Evolutionary conservation across 1,140 invertebrate species (phyloP).

Genomic region (Zophobas morio): DNA sequence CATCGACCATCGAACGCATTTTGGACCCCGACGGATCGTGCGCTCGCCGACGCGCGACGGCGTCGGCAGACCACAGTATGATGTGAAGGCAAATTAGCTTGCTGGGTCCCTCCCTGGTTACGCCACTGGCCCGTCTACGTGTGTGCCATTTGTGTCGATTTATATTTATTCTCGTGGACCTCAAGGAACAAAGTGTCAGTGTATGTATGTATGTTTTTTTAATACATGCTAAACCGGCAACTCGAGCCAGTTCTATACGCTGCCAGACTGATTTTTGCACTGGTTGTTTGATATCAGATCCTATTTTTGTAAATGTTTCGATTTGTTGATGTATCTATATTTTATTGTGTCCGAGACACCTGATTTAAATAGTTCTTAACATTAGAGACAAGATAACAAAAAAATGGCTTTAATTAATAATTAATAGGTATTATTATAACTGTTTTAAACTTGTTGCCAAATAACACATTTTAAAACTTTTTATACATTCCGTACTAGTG

Average conservation of each 20-base stretch:
- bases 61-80: background rate
- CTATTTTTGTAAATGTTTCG: slow-evolving; percentile 65
- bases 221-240: slow-evolving; percentile 43
- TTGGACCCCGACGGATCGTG: background rate
- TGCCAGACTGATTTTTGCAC: slow-evolving; percentile 51
- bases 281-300: slow-evolving; percentile 53
- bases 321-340: slow-evolving; percentile 64
- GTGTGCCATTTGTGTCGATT: slow-evolving; percentile 51
- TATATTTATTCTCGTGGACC: slow-evolving; percentile 46
- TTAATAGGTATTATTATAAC: slow-evolving; percentile 56
- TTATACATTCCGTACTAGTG: slow-evolving; percentile 66
- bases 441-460: slow-evolving; percentile 65
- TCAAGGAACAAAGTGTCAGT: slow-evolving; percentile 36
- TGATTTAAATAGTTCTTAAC: slow-evolving; percentile 60
- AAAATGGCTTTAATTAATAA: slow-evolving; percentile 67
- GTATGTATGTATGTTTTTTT: slow-evolving; percentile 41
- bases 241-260: slow-evolving; percentile 51
- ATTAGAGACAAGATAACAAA: slow-evolving; percentile 61
- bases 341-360: slow-evolving; percentile 59
- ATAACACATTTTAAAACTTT: slow-evolving; percentile 66
- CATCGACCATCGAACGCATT: background rate
- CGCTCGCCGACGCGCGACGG: background rate
- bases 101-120: slow-evolving; percentile 30
- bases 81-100: slow-evolving; percentile 16
- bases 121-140: slow-evolving; percentile 34